phyloP scores from a whole-genome alignment of 2,113 vertebrate species.

The Lagopus muta region DNA sequence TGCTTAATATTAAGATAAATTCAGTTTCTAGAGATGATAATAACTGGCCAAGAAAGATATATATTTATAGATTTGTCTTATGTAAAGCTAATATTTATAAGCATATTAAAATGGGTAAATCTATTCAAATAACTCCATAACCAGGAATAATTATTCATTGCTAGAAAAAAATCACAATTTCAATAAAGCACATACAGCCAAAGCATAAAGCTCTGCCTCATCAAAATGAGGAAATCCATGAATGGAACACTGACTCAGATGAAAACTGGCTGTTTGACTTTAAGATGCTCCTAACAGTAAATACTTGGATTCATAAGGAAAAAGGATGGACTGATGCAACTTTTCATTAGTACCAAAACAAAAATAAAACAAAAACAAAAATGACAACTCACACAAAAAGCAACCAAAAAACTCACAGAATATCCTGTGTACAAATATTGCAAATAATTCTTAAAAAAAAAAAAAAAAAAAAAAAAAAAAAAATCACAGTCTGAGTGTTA shows the following conservation, averaged over 20 bases:
- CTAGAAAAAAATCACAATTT: neutral
- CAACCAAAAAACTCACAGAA: neutral
- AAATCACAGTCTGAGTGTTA: neutral
- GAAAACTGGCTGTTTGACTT: neutral
- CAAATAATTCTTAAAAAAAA: neutral
- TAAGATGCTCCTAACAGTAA: neutral
- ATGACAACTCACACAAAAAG: neutral
- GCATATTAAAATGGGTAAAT: neutral
- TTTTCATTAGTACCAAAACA: neutral
- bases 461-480: neutral
- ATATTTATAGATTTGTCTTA: neutral
- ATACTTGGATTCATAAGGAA: neutral
- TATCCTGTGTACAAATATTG: neutral
- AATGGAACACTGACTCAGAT: neutral
- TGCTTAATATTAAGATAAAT: neutral
- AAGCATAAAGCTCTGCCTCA: neutral
- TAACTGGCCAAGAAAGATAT: neutral
- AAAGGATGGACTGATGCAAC: neutral
- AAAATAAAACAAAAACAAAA: neutral
- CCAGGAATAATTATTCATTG: constrained; percentile 1
- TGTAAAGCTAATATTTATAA: neutral
- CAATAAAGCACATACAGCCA: neutral
- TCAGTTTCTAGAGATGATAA: neutral
- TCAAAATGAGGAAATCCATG: neutral
- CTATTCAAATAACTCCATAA: neutral